phyloP scores from a whole-genome alignment of 2,113 vertebrate species.

The Poicephalus gulielmi region DNA sequence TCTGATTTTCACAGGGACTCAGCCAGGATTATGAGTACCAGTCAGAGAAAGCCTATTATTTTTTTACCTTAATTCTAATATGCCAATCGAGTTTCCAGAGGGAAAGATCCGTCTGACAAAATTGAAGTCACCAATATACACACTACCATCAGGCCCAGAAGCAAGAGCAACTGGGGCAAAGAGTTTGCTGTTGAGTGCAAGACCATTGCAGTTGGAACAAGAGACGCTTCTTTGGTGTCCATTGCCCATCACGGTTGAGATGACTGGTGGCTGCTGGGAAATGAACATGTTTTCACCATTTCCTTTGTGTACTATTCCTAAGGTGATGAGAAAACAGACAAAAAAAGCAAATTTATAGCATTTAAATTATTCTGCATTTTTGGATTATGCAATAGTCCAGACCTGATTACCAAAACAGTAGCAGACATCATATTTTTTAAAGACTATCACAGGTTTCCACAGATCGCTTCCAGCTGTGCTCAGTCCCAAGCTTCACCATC shows the following conservation, averaged over 20 bases:
- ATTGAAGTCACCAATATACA: constrained; percentile 97
- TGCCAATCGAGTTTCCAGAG: constrained; percentile 87
- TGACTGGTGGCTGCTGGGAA: constrained; percentile 94
- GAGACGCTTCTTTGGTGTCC: constrained; percentile 90
- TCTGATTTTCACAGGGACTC: accelerated
- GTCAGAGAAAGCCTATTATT: not conserved
- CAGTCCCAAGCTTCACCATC: not conserved
- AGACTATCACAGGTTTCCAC: not conserved
- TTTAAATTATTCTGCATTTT: not conserved
- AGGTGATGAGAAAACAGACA: not conserved
- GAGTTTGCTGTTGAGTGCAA: constrained; percentile 88
- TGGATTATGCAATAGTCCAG: not conserved
- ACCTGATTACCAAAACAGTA: not conserved
- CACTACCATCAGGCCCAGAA: constrained; percentile 89
- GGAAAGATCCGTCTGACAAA: constrained; percentile 92
- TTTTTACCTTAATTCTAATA: constrained; percentile 93
- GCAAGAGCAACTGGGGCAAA: constrained; percentile 94
- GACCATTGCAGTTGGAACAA: constrained; percentile 89
- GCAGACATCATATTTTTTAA: not conserved
- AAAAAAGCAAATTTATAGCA: not conserved
- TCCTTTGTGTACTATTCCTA: constrained; percentile 97
- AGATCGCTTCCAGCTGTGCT: not conserved
- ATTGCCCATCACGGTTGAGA: constrained; percentile 93
- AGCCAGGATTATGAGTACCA: not conserved
- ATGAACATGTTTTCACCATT: constrained; percentile 97